A percentile compares a stretch with the other conserved stretches of the same genome.
These are phyloP conservation scores for Malacosoma neustria DNA, from an alignment of 2,888 invertebrate genomes.

Conservation along the genomic window DNA sequence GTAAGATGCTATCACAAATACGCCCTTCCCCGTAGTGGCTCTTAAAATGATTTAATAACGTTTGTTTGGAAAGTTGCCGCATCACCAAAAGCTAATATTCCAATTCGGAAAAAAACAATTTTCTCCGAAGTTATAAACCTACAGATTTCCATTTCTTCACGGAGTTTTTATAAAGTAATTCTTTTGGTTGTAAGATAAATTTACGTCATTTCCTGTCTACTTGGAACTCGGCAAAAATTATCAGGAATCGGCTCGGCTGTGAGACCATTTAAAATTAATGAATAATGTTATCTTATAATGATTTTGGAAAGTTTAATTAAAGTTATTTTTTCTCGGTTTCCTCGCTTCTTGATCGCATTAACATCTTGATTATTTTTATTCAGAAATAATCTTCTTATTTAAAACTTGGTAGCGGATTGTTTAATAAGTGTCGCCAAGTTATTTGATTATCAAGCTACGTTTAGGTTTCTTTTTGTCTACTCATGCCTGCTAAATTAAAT, in stretches of 20 bases:
- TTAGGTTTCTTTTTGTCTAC: too few relatives aligned
- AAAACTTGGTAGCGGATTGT: conserved; percentile 37
- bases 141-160: conserved; percentile 63
- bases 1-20: conserved; percentile 26
- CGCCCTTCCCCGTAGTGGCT: conserved; percentile 18
- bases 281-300: conserved; percentile 74
- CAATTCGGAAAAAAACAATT: conserved; percentile 56
- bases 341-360: conserved; percentile 57
- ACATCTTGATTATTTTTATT: conserved; percentile 59
- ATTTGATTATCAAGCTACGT: too few relatives aligned
- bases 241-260: conserved; percentile 58
- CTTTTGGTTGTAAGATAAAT: conserved; percentile 64
- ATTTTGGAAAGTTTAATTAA: conserved; percentile 69
- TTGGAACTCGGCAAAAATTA: conserved; percentile 61
- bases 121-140: conserved; percentile 63
- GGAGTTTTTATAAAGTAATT: conserved; percentile 64
- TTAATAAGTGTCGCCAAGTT: not conserved
- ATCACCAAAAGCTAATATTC: conserved; percentile 53
- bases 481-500: too few relatives aligned
- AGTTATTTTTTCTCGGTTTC: conserved; percentile 51
- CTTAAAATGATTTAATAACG: conserved; percentile 38
- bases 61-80: conserved; percentile 41
- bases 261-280: conserved; percentile 70
- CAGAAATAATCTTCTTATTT: conserved; percentile 39
- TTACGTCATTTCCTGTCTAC: conserved; percentile 65